A percentile compares a stretch with the other conserved stretches of the same genome.
Evolutionary conservation across 2,113 vertebrate species (phyloP).

Genomic region (Lipotes vexillifer): DNA sequence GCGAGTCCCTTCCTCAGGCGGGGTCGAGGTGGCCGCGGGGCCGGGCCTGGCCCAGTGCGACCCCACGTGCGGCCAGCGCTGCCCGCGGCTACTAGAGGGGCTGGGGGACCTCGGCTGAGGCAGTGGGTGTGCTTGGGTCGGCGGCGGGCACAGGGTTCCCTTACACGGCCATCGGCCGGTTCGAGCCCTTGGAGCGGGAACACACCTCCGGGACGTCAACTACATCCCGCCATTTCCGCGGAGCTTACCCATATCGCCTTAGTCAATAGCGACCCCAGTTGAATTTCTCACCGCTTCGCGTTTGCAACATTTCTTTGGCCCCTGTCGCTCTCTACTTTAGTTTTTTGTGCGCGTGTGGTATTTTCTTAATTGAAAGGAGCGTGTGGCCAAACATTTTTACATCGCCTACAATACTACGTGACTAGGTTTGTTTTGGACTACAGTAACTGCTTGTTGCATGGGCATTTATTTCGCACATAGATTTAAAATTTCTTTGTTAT

Average conservation of each 20-base stretch:
- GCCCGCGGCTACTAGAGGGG: not conserved
- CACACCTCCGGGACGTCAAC: not conserved
- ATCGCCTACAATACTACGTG: too few relatives aligned
- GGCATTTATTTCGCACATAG: not conserved
- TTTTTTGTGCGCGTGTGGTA: not conserved
- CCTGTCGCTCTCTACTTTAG: not conserved
- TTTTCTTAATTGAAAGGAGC: not conserved
- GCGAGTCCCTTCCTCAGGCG: not conserved
- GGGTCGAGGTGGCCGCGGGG: not conserved
- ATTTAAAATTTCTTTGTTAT: not conserved
- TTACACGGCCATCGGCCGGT: fast-evolving
- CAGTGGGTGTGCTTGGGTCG: not conserved
- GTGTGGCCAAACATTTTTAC: not conserved
- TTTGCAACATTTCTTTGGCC: not conserved
- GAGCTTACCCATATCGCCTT: not conserved
- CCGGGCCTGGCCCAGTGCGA: not conserved
- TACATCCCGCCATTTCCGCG: not conserved
- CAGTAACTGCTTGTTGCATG: not conserved
- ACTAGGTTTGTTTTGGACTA: not conserved
- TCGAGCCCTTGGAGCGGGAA: not conserved
- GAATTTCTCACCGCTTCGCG: not conserved
- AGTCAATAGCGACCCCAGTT: not conserved
- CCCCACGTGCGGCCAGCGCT: constrained; percentile 1
- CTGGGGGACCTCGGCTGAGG: not conserved
- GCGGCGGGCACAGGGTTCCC: not conserved